Conservation (phyloP, 2,888 invertebrate species). For the Pheosia gnoma region DNA sequence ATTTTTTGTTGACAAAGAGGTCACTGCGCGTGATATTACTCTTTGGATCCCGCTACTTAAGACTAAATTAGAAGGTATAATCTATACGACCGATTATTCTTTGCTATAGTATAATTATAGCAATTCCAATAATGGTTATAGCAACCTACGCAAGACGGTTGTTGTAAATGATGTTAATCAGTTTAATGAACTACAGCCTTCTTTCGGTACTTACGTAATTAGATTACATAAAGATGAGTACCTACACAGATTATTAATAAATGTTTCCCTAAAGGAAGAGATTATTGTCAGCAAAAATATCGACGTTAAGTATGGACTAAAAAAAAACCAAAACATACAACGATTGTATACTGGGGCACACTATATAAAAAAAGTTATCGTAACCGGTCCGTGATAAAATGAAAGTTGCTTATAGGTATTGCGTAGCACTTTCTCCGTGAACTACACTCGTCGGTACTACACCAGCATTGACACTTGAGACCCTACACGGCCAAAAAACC, state of each 20-base stretch:
- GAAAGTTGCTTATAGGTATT: constrained; percentile 68
- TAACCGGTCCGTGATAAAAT: constrained; percentile 66
- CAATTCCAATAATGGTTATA: constrained; percentile 52
- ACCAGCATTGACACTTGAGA: constrained; percentile 15
- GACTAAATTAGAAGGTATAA: constrained; percentile 49
- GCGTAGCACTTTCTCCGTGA: constrained; percentile 70
- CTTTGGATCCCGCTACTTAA: constrained; percentile 47
- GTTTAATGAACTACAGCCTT: constrained; percentile 47
- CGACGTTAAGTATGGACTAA: not conserved
- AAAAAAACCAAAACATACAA: not conserved
- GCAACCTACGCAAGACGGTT: constrained; percentile 56
- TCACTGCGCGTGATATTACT: constrained; percentile 48
- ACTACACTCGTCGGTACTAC: constrained; percentile 33
- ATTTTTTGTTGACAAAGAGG: constrained; percentile 53
- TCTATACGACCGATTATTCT: constrained; percentile 41
- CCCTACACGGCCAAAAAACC: constrained; percentile 7
- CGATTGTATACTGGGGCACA: constrained; percentile 7
- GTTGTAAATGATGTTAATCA: constrained; percentile 48
- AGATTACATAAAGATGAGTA: not conserved
- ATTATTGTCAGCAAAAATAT: not conserved
- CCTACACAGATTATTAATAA: too few species aligned
- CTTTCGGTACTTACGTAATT: constrained; percentile 9
- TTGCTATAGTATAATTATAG: constrained; percentile 51
- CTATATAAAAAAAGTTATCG: constrained; percentile 46
- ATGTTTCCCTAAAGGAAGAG: too few species aligned